Base-by-base conservation (phyloP, 2,797 vertebrate genomes). In the Ceryle rudis region DNA sequence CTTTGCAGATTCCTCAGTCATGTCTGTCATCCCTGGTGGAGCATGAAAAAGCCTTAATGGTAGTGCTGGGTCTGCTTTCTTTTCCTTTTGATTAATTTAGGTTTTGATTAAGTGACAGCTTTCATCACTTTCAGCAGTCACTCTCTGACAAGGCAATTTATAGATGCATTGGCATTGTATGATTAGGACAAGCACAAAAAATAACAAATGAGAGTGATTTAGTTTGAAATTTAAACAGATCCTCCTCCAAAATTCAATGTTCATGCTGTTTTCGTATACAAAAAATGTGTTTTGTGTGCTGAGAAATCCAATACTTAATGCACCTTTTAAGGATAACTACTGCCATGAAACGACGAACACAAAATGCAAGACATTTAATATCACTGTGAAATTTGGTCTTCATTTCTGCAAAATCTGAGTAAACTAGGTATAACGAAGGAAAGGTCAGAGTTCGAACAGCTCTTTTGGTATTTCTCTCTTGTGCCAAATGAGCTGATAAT, bases 101-200 rank as follows among this genome's bases (percentile, higher is more conserved):
- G 82, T 98, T 97, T 93, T 94, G 92, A 97, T 97, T 95, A 97
- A 98, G 83, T 96, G 97, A 97, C 97, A 97, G 94, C 95, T 96
- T 96, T 97, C 96, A 97, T 97, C 89, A 46, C 75, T 96, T 90
- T 54, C 78, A 95, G 87, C 90, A 96, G 95, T 95, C 79, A 39
- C 73, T 93, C 81, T 90, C 78, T 97, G 97, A 97, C 97, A 97
- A 97, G 93, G 89, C 95, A 96, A 98, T 98, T 98, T 95, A 96
- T 97, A 90, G 97, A 93, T 85, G 81, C 85, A 78, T 92, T 96
- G 96, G 91, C 86, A 89, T 95, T 85, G 52, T 94, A 66, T 95
- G 96, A 97, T 97, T 96, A 97, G 95, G 90, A 95, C 54, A 90
- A 95, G 75, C 57, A 83, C 41, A 66, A 90, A 96, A 97, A 98